phyloP scores from a whole-genome alignment of 2,797 vertebrate species.

The Nyctalus aviator region DNA sequence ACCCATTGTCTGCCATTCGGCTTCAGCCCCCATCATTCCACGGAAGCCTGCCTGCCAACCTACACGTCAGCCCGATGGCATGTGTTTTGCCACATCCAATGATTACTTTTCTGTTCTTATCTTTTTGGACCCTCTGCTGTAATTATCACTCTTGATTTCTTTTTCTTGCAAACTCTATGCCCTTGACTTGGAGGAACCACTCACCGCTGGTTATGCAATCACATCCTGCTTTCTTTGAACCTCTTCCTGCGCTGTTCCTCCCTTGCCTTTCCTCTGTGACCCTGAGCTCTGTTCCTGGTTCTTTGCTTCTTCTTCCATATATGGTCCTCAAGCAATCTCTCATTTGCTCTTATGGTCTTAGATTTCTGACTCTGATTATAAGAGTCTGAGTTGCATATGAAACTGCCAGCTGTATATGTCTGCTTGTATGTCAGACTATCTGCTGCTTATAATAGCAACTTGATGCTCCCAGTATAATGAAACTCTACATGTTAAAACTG shows the following conservation, averaged over 20 bases:
- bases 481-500: neutral
- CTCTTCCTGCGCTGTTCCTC: neutral
- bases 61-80: neutral
- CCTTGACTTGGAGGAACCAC: neutral
- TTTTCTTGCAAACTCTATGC: conserved; percentile 7
- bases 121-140: neutral
- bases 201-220: neutral
- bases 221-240: neutral
- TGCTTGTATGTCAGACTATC: neutral
- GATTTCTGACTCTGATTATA: neutral
- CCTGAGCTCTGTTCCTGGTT: neutral
- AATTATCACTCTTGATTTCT: conserved; percentile 23
- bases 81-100: neutral
- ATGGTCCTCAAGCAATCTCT: neutral
- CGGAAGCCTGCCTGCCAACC: neutral
- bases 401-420: neutral
- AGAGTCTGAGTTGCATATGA: neutral
- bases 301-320: neutral
- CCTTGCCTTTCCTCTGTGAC: neutral
- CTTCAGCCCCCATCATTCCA: neutral
- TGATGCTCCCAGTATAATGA: neutral
- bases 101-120: conserved; percentile 35
- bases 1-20: neutral
- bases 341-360: neutral
- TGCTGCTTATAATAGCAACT: neutral